Evolutionary conservation across 2,888 invertebrate genomes (phyloP).

Genomic region (Scelioninae gen. 1): DNA sequence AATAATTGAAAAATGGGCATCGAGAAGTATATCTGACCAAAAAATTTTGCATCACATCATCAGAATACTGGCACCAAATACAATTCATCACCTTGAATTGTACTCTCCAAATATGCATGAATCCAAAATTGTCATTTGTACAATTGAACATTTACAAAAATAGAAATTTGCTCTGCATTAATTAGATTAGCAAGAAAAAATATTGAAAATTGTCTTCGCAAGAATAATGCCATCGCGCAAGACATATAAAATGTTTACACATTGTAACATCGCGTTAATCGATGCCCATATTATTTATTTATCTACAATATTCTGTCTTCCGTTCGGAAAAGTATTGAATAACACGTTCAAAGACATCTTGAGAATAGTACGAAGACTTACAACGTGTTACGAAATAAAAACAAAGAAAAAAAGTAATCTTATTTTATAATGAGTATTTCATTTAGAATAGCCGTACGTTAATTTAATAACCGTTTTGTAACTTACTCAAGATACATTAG

Average conservation of each 20-base stretch:
- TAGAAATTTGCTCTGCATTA: too few species aligned
- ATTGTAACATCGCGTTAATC: slow-evolving; percentile 9
- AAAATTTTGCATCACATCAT: slow-evolving; percentile 1
- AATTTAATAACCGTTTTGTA: slow-evolving; percentile 59
- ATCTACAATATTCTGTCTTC: slow-evolving; percentile 30
- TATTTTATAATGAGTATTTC: slow-evolving; percentile 61
- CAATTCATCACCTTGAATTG: background rate
- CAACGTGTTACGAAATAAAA: slow-evolving; percentile 13
- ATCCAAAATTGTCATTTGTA: background rate
- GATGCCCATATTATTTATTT: slow-evolving; percentile 43
- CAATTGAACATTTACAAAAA: slow-evolving; percentile 3
- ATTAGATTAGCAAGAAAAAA: background rate
- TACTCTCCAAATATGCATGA: background rate
- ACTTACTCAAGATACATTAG: slow-evolving; percentile 42
- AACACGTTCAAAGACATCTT: slow-evolving; percentile 56
- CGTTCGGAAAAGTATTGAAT: slow-evolving; percentile 41
- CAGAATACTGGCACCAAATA: slow-evolving; percentile 9
- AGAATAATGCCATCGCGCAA: background rate
- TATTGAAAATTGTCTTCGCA: background rate
- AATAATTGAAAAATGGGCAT: slow-evolving; percentile 6
- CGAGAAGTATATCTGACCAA: background rate
- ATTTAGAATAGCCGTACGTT: slow-evolving; percentile 42
- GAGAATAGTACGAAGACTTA: slow-evolving; percentile 48
- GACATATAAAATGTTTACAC: slow-evolving; percentile 15
- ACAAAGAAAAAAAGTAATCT: slow-evolving; percentile 37